These are phyloP conservation scores for Pedionomus torquatus DNA, from an alignment of 2,113 vertebrate genomes.

Conservation along the genomic window DNA sequence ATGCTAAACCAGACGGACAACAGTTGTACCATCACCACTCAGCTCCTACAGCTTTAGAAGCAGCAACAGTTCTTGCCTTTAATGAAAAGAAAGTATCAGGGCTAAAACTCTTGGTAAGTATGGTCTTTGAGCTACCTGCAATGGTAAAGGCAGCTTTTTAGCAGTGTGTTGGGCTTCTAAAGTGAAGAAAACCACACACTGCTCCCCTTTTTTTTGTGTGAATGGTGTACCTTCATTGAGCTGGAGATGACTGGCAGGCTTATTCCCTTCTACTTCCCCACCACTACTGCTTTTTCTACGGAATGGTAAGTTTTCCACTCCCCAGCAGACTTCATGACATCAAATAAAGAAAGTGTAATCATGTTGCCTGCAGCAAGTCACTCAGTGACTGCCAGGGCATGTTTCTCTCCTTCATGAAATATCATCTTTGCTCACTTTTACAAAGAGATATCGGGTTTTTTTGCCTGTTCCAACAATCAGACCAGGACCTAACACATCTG, in stretches of 20 bases:
- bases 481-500: background rate
- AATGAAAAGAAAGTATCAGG: background rate
- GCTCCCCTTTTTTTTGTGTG: background rate
- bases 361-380: background rate
- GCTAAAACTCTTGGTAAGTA: background rate
- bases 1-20: background rate
- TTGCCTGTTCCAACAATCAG: too few species aligned
- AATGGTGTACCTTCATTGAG: background rate
- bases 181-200: background rate
- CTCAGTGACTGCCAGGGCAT: background rate
- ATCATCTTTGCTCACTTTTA: background rate
- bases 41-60: background rate
- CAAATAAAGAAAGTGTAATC: background rate
- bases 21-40: background rate
- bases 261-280: background rate
- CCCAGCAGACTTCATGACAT: background rate
- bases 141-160: background rate
- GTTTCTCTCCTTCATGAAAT: background rate
- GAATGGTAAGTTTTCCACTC: background rate
- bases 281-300: background rate
- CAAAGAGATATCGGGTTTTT: background rate
- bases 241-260: background rate
- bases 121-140: background rate
- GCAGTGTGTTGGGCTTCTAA: background rate
- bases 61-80: background rate